Evolutionary conservation across 1,140 invertebrate species (phyloP).

Genomic region (Triops cancriformis): DNA sequence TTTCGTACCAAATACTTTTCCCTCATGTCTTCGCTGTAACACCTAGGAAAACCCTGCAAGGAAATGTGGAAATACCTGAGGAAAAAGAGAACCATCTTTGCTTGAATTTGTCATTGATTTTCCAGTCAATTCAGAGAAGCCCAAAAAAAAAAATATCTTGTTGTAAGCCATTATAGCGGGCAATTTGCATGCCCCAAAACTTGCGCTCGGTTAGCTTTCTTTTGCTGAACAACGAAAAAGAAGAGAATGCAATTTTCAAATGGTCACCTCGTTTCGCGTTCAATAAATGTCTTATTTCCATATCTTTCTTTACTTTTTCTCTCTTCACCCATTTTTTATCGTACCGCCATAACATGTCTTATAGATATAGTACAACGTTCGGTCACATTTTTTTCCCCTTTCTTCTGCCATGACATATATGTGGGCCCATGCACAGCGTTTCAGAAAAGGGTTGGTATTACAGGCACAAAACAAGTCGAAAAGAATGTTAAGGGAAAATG

Average conservation of each 20-base stretch:
- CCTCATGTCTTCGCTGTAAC: too few species aligned
- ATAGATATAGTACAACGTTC: neutral
- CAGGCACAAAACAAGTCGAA: neutral
- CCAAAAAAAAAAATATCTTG: neutral
- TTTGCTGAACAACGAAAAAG: neutral
- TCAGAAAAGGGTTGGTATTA: neutral
- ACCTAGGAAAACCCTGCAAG: too few species aligned
- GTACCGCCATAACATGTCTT: neutral
- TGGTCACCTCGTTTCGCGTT: neutral
- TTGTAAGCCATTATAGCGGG: neutral
- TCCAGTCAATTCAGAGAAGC: neutral
- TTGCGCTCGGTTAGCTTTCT: neutral
- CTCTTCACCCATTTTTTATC: neutral
- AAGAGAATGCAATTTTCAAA: neutral
- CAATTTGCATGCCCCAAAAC: neutral
- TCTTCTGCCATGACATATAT: neutral
- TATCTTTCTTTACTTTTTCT: neutral
- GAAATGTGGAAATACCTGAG: too few species aligned
- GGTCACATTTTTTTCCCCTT: neutral
- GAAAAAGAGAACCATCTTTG: neutral
- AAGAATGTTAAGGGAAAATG: neutral
- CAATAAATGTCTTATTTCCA: constrained; percentile 14
- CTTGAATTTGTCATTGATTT: neutral
- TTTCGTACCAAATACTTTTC: too few species aligned
- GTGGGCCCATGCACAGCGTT: neutral